Evolutionary conservation across 2,888 invertebrate genomes (phyloP).

Genomic region (Ennomos erosarius): DNA sequence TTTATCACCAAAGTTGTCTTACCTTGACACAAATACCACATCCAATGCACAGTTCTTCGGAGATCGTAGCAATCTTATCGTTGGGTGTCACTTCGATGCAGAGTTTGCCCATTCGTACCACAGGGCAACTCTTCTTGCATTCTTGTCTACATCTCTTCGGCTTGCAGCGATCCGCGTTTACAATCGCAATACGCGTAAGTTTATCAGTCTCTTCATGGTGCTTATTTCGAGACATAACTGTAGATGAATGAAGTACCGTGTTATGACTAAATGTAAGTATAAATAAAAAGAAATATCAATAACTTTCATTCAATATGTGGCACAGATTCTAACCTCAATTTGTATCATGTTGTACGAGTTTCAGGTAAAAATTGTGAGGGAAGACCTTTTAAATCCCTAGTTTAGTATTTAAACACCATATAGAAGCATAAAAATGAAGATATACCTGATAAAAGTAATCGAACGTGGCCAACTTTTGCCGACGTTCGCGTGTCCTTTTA

Average conservation of each 20-base stretch:
- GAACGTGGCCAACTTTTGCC: constrained; percentile 77
- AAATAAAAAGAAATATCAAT: constrained; percentile 32
- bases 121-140: constrained; percentile 99
- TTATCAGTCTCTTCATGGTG: constrained; percentile 94
- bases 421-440: constrained; percentile 30
- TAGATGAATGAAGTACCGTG: constrained; percentile 44
- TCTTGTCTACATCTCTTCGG: constrained; percentile 99
- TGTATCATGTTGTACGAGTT: constrained; percentile 45
- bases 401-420: constrained; percentile 22
- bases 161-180: constrained; percentile 99
- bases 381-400: constrained; percentile 26
- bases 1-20: constrained; percentile 41
- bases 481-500: constrained; percentile 82
- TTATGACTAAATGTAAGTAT: constrained; percentile 28
- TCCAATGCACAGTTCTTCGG: constrained; percentile 99
- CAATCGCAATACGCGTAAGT: constrained; percentile 98
- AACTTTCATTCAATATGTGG: constrained; percentile 66
- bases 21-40: constrained; percentile 99
- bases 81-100: constrained; percentile 99
- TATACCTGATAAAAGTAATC: constrained; percentile 74
- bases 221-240: constrained; percentile 86
- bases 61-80: constrained; percentile 98
- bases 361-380: constrained; percentile 29
- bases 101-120: constrained; percentile 99
- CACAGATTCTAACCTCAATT: constrained; percentile 76